phyloP scores from a whole-genome alignment of 2,113 vertebrate species.

The Pterocles orientalis region DNA sequence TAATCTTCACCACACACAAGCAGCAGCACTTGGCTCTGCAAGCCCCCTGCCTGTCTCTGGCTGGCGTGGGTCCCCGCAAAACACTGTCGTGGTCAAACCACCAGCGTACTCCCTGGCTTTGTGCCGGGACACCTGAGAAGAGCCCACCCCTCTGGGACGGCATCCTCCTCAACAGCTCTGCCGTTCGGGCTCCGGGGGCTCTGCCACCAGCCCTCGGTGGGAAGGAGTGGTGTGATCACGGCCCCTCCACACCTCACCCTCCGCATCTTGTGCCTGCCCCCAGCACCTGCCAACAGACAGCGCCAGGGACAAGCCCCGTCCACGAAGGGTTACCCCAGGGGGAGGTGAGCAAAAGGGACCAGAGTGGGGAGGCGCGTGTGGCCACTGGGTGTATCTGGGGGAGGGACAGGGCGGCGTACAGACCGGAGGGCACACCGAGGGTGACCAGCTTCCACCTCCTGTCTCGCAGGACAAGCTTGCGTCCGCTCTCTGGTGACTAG shows the following conservation, averaged over 20 bases:
- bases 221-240: background rate
- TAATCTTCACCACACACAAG: background rate
- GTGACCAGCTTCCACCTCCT: background rate
- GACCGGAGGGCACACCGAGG: background rate
- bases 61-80: background rate
- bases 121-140: background rate
- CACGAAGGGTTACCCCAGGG: rapidly evolving
- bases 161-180: background rate
- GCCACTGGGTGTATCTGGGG: background rate
- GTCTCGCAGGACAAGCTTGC: background rate
- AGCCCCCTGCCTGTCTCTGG: background rate
- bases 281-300: background rate
- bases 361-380: rapidly evolving
- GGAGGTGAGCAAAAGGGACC: background rate
- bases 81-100: background rate
- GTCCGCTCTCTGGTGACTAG: background rate
- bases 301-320: background rate
- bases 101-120: background rate
- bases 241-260: rapidly evolving
- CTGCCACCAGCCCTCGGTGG: background rate
- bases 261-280: background rate
- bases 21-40: background rate
- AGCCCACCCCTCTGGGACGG: background rate
- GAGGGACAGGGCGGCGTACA: background rate
- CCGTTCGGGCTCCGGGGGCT: too few species aligned